A percentile compares a stretch with the other conserved stretches of the same genome.
Evolutionary conservation across 1,140 invertebrate species (phyloP).

Genomic region (Pantala flavescens): DNA sequence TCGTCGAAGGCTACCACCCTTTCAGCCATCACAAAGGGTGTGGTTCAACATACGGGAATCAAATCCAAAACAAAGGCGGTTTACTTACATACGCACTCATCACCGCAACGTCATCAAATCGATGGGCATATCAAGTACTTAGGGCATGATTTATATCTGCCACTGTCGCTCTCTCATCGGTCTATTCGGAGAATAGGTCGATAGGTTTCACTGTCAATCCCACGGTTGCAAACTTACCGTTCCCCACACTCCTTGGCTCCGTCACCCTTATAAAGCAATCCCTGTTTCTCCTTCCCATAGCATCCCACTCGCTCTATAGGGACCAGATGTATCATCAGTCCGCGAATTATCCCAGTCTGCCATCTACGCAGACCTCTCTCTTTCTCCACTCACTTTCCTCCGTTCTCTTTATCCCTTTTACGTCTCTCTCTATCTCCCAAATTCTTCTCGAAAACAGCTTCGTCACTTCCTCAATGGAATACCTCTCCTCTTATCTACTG

Average conservation of each 20-base stretch:
- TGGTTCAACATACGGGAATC: no score
- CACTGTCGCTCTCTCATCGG: background rate
- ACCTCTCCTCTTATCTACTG: no score
- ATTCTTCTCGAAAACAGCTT: no score
- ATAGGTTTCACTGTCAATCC: constrained; percentile 5
- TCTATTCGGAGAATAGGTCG: background rate
- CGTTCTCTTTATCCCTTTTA: background rate
- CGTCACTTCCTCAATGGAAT: no score
- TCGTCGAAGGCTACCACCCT: no score
- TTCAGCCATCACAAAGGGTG: no score
- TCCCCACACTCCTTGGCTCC: background rate
- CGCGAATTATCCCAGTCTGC: background rate
- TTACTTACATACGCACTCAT: no score
- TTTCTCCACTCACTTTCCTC: background rate
- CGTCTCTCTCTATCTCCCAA: background rate
- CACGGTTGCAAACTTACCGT: background rate
- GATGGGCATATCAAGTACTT: no score
- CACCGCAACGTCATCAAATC: no score
- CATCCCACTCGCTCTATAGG: background rate
- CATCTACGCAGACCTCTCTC: background rate
- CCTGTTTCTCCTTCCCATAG: background rate
- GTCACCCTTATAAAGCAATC: background rate
- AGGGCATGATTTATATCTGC: background rate
- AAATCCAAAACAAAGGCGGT: no score
- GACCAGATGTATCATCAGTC: background rate